These are phyloP conservation scores for Numida meleagris DNA, from an alignment of 2,113 vertebrate genomes.

Conservation along the genomic window DNA sequence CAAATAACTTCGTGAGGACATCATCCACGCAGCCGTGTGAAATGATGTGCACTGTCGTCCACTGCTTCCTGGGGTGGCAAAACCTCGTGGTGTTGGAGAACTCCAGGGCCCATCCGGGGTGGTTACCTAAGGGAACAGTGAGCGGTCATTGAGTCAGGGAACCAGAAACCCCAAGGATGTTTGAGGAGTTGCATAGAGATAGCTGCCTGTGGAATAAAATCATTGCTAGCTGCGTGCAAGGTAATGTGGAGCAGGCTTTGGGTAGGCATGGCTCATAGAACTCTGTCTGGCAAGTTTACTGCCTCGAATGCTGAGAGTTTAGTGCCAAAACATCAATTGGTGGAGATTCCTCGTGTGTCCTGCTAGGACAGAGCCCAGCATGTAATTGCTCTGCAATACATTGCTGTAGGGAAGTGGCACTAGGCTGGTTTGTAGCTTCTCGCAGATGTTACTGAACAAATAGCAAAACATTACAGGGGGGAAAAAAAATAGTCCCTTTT, in stretches of 20 bases:
- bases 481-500: not conserved
- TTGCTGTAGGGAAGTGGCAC: not conserved
- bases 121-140: not conserved
- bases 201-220: not conserved
- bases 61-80: not conserved
- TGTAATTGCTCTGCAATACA: not conserved
- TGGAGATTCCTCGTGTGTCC: not conserved
- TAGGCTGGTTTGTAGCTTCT: not conserved
- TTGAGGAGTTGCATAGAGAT: not conserved
- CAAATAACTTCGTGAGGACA: rapidly evolving
- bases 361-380: not conserved
- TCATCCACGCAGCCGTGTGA: not conserved
- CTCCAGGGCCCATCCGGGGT: not conserved
- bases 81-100: rapidly evolving
- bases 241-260: not conserved
- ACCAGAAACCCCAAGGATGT: not conserved
- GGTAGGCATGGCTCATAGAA: not conserved
- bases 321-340: not conserved
- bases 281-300: not conserved
- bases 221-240: not conserved
- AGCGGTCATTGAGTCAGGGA: not conserved
- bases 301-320: not conserved
- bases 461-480: not conserved
- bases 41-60: not conserved
- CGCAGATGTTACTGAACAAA: not conserved